Conservation (phyloP, 1,140 invertebrate genomes). For the Leptopilina boulardi region DNA sequence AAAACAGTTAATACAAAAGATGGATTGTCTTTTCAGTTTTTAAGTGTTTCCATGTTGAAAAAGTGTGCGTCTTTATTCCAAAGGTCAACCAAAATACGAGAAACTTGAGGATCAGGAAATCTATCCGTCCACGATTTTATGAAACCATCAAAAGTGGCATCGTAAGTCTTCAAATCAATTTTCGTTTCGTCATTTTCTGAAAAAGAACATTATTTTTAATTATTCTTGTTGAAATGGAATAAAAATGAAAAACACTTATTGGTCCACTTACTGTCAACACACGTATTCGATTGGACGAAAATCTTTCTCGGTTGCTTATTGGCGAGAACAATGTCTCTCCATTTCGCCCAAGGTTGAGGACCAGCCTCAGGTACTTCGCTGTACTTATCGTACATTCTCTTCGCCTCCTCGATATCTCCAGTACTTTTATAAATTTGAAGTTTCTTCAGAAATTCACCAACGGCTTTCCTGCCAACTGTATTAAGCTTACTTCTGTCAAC, state of each 20-base stretch:
- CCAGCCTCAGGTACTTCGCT: constrained; percentile 84
- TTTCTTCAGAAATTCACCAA: constrained; percentile 85
- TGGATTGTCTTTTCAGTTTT: constrained; percentile 25
- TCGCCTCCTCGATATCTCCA: constrained; percentile 85
- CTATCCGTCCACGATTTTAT: constrained; percentile 90
- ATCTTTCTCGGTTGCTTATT: constrained; percentile 94
- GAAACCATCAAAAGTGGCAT: constrained; percentile 84
- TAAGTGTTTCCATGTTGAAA: constrained; percentile 51
- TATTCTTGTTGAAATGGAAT: constrained; percentile 31
- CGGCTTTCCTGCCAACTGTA: constrained; percentile 90
- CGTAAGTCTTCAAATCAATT: constrained; percentile 84
- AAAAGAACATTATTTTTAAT: constrained; percentile 46
- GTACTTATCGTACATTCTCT: constrained; percentile 87
- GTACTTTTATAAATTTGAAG: constrained; percentile 92
- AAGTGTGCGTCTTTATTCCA: constrained; percentile 72
- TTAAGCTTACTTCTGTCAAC: constrained; percentile 87
- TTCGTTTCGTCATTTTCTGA: constrained; percentile 58
- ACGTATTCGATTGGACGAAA: constrained; percentile 92
- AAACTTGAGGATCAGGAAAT: constrained; percentile 78
- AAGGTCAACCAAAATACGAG: constrained; percentile 77
- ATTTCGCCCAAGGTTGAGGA: constrained; percentile 83
- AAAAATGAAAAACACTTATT: constrained; percentile 38
- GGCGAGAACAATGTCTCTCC: constrained; percentile 90
- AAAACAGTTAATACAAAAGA: too few relatives aligned
- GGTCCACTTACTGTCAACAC: constrained; percentile 65